These are phyloP conservation scores for Columba janthina DNA, from an alignment of 2,113 vertebrate genomes.

Conservation along the genomic window DNA sequence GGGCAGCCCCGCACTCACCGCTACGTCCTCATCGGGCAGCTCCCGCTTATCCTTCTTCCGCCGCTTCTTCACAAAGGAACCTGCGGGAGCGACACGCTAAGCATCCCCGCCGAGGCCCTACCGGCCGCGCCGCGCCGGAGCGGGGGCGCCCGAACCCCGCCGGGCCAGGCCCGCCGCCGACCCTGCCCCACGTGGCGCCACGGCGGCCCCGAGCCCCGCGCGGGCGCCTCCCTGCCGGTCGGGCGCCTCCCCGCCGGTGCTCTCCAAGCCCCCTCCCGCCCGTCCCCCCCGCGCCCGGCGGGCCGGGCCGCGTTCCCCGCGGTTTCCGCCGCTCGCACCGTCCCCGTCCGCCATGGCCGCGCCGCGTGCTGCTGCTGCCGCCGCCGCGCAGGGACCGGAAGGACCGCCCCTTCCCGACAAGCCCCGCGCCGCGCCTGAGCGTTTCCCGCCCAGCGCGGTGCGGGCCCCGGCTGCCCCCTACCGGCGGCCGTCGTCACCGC, in stretches of 20 bases:
- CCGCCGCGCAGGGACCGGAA: background rate
- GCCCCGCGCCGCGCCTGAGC: background rate
- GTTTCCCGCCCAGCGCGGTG: background rate
- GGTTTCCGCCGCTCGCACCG: background rate
- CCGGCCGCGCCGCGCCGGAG: too few relatives aligned
- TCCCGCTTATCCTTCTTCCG: conserved; percentile 36
- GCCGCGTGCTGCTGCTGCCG: background rate
- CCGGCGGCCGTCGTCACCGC: too few relatives aligned
- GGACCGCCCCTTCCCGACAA: background rate
- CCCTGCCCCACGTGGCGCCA: too few relatives aligned
- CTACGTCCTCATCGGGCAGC: conserved; percentile 1
- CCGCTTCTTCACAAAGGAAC: background rate
- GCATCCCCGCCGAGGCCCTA: background rate
- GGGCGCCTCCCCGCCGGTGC: too few relatives aligned
- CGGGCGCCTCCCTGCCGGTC: background rate
- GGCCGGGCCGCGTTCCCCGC: fast-evolving
- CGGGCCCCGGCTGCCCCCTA: too few relatives aligned
- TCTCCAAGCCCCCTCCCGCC: too few relatives aligned
- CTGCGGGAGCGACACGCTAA: background rate
- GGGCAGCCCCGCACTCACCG: background rate
- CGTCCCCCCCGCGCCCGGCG: background rate
- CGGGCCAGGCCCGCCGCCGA: background rate
- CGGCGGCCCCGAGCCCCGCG: fast-evolving
- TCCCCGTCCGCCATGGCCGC: background rate
- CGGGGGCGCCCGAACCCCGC: too few relatives aligned